These are phyloP conservation scores for Clarias macrocephalus DNA, from an alignment of 2,113 vertebrate species.

Conservation along the genomic window DNA sequence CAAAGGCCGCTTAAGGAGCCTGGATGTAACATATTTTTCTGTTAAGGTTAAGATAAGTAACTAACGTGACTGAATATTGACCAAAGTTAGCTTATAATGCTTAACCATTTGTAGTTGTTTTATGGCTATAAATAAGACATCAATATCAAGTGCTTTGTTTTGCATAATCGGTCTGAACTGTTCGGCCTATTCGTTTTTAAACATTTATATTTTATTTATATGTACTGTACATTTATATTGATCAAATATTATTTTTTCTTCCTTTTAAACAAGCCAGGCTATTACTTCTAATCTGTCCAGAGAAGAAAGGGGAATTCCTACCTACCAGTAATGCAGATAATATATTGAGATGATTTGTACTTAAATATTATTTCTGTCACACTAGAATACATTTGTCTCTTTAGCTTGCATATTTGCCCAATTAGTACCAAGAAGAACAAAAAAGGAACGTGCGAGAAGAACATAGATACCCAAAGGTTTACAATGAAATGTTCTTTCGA, in stretches of 20 bases:
- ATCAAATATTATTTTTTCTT: neutral
- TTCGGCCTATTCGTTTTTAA: neutral
- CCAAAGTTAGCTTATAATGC: neutral
- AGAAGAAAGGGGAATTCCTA: neutral
- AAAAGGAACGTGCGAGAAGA: no score
- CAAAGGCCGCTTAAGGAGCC: neutral
- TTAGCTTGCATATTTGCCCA: neutral
- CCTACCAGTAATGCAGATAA: neutral
- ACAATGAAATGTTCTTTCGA: no score
- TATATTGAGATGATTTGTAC: neutral
- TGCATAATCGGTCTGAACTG: neutral
- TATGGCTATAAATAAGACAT: neutral
- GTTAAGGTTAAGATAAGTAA: neutral
- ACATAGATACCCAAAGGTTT: no score
- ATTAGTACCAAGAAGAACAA: neutral
- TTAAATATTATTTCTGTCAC: neutral
- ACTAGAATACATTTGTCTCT: neutral
- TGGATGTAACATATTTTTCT: neutral
- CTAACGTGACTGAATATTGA: neutral
- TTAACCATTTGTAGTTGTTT: neutral
- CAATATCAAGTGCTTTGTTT: neutral
- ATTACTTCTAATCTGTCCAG: neutral
- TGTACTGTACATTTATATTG: neutral
- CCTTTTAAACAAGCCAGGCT: neutral
- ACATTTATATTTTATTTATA: neutral